A percentile compares a stretch with the other conserved stretches of the same genome.
Conservation (phyloP, 1,140 invertebrate genomes). For the Oncopodura yosiiana region DNA sequence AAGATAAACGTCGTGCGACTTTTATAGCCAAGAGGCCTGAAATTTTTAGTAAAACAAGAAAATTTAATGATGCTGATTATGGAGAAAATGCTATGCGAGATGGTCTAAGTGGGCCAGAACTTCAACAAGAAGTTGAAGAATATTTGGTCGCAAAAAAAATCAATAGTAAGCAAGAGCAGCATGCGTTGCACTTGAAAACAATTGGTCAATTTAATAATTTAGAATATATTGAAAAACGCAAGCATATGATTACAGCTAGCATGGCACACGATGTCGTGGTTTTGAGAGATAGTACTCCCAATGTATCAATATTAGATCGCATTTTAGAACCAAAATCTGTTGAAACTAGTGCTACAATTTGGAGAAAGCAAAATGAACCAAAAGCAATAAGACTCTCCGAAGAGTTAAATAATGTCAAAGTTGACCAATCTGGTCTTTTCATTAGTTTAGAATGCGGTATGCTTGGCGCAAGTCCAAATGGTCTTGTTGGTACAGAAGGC, state of each 20-base stretch:
- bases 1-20: not conserved
- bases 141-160: not conserved
- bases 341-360: not conserved
- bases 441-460: slow-evolving; percentile 37
- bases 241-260: slow-evolving; percentile 2
- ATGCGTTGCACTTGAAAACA: not conserved
- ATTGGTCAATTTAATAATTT: not conserved
- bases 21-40: not conserved
- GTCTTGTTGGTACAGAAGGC: slow-evolving; percentile 38
- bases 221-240: not conserved
- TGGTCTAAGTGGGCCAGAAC: not conserved
- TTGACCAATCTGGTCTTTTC: slow-evolving; percentile 39
- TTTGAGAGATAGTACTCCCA: not conserved
- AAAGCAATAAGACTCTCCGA: slow-evolving; percentile 5
- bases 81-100: not conserved
- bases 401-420: slow-evolving; percentile 17
- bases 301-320: not conserved
- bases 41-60: not conserved
- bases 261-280: not conserved
- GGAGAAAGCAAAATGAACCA: not conserved
- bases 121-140: not conserved
- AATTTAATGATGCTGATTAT: not conserved
- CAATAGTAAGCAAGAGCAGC: not conserved
- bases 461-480: slow-evolving; percentile 41
- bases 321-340: not conserved